These are phyloP conservation scores for Syrrhaptes paradoxus DNA, from an alignment of 2,113 vertebrate genomes.

Conservation along the genomic window DNA sequence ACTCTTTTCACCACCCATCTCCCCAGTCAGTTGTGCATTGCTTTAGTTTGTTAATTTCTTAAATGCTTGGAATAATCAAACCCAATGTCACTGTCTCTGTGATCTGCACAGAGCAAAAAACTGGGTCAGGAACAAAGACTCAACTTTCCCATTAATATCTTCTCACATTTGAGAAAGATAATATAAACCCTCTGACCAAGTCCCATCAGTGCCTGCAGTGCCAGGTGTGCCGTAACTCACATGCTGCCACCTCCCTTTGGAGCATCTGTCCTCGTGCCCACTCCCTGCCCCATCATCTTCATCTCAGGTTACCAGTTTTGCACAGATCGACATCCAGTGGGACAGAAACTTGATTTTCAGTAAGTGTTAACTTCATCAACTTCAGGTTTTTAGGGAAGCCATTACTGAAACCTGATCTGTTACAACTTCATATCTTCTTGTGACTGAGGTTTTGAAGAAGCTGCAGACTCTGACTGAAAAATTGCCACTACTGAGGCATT, in stretches of 20 bases:
- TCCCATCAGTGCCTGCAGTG: neutral
- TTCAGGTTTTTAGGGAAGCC: neutral
- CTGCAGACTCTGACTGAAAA: neutral
- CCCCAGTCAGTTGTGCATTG: neutral
- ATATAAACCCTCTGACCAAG: neutral
- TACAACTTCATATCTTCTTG: accelerated
- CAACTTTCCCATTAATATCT: neutral
- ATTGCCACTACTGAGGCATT: neutral
- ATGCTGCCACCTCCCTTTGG: neutral
- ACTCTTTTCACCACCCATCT: no score
- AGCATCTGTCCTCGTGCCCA: neutral
- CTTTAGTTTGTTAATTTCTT: neutral
- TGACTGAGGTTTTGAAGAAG: neutral
- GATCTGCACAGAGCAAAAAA: neutral
- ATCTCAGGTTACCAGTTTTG: neutral
- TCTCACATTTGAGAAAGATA: neutral
- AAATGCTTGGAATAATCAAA: neutral
- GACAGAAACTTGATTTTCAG: neutral
- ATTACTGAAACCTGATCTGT: neutral
- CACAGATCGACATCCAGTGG: neutral
- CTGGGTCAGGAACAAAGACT: neutral
- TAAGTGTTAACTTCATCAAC: neutral
- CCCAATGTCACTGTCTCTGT: neutral
- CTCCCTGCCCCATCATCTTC: neutral
- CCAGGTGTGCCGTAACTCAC: neutral